Evolutionary conservation across 2,888 invertebrate genomes (phyloP).

Genomic region (Baronia brevicornis): DNA sequence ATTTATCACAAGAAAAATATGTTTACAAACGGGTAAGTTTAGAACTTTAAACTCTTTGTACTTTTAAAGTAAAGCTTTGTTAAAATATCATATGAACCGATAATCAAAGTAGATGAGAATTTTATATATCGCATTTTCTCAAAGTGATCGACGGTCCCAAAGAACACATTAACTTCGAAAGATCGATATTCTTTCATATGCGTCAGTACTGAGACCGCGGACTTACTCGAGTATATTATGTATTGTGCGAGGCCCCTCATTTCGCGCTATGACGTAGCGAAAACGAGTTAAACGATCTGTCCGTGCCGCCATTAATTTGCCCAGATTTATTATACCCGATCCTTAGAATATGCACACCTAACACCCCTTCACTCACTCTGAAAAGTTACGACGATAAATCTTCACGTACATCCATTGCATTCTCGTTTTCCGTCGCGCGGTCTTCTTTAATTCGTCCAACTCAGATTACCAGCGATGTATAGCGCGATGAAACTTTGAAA

Average conservation of each 20-base stretch:
- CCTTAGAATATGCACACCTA: constrained; percentile 40
- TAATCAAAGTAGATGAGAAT: too few relatives aligned
- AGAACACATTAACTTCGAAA: too few relatives aligned
- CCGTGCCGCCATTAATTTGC: constrained; percentile 63
- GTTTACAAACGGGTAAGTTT: too few relatives aligned
- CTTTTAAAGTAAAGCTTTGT: too few relatives aligned
- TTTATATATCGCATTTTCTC: too few relatives aligned
- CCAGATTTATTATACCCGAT: constrained; percentile 61
- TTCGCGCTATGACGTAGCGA: constrained; percentile 58
- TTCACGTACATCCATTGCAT: constrained; percentile 29
- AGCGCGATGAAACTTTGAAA: constrained; percentile 3
- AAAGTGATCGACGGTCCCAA: too few relatives aligned
- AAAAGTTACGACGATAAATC: constrained; percentile 26
- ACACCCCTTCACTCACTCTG: constrained; percentile 20
- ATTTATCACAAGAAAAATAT: too few relatives aligned
- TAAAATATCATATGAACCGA: too few relatives aligned
- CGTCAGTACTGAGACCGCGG: constrained; percentile 1
- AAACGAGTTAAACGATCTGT: constrained; percentile 65
- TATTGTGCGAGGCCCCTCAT: constrained; percentile 36
- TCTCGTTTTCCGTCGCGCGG: constrained; percentile 19
- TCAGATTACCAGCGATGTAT: constrained; percentile 6
- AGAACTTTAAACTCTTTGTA: too few relatives aligned
- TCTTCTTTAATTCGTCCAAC: constrained; percentile 5
- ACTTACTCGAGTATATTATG: constrained; percentile 25
- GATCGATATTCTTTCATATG: too few relatives aligned